Evolutionary conservation across 2,797 vertebrate species (phyloP).

Genomic region (Channallabes apus): DNA sequence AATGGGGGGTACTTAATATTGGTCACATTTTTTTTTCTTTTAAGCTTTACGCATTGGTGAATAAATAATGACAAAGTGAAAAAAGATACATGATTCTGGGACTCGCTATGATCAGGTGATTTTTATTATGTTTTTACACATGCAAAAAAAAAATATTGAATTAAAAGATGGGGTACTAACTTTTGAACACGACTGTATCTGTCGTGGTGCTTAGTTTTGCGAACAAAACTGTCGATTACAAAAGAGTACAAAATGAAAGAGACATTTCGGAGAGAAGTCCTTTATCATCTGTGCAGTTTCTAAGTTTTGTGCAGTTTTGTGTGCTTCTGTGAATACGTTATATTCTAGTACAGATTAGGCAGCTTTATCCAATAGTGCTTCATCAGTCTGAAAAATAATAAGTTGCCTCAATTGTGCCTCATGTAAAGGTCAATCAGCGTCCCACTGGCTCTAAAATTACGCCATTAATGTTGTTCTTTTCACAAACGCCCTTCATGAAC

Average conservation of each 20-base stretch:
- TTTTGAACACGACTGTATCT: too few species aligned
- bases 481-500: conserved; percentile 13
- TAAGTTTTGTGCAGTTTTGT: background rate
- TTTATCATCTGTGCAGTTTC: background rate
- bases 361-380: conserved; percentile 32
- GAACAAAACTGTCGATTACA: background rate
- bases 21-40: too few species aligned
- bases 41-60: too few species aligned
- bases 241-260: background rate
- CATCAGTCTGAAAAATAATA: conserved; percentile 43
- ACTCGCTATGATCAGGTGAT: too few species aligned
- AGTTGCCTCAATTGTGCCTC: conserved; percentile 19
- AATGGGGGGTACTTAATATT: too few species aligned
- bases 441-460: conserved; percentile 42
- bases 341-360: conserved; percentile 44
- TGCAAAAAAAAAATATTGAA: too few species aligned
- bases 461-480: conserved; percentile 17
- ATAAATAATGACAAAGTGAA: too few species aligned
- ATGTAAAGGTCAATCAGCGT: conserved; percentile 48
- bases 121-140: too few species aligned
- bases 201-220: background rate
- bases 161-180: too few species aligned
- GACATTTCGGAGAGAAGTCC: background rate
- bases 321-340: background rate
- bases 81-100: too few species aligned